phyloP scores from a whole-genome alignment of 2,113 vertebrate species.

The Setophaga coronata region DNA sequence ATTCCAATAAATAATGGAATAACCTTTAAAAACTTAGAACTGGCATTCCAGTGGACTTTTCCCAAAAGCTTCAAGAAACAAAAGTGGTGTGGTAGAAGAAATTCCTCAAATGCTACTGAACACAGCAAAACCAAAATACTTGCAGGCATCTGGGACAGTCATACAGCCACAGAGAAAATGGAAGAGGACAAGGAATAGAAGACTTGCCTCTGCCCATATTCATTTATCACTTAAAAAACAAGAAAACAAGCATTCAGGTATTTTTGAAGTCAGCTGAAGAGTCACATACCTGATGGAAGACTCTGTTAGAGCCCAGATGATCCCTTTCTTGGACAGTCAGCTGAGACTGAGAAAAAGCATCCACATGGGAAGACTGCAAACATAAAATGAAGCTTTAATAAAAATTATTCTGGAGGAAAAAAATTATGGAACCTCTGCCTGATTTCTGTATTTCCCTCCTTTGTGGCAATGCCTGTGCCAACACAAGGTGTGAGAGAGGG shows the following conservation, averaged over 20 bases:
- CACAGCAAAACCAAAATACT: not conserved
- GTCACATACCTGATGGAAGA: conserved; percentile 77
- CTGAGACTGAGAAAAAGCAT: conserved; percentile 81
- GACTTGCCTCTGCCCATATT: not conserved
- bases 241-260: not conserved
- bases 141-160: not conserved
- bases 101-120: not conserved
- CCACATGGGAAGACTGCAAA: conserved; percentile 77
- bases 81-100: not conserved
- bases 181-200: not conserved
- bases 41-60: not conserved
- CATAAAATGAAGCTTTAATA: not conserved
- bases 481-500: not conserved
- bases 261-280: not conserved
- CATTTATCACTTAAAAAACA: not conserved
- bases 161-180: not conserved
- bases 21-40: not conserved
- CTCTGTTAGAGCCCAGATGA: conserved; percentile 73
- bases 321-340: conserved; percentile 68
- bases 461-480: not conserved
- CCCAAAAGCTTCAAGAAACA: not conserved
- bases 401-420: not conserved
- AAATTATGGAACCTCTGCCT: not conserved
- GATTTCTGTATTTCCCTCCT: not conserved
- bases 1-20: not conserved